These are phyloP conservation scores for Lasioglossum pauxillum DNA, from an alignment of 2,888 invertebrate species.

Conservation along the genomic window DNA sequence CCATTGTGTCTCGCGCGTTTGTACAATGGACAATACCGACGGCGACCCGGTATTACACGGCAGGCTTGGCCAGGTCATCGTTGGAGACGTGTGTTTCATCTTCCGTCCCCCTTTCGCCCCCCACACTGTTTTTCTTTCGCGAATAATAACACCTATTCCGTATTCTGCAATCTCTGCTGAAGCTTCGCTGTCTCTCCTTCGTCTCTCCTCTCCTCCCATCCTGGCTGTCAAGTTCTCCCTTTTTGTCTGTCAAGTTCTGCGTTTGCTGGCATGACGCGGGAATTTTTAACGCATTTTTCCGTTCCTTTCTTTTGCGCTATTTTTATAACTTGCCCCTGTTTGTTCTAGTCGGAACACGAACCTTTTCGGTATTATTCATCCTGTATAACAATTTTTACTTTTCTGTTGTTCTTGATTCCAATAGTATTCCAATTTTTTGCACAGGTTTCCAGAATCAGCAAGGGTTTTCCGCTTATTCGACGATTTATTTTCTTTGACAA, in stretches of 20 bases:
- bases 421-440: background rate
- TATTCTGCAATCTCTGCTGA: constrained; percentile 6
- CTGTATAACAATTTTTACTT: background rate
- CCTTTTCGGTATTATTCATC: background rate
- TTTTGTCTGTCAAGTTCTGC: background rate
- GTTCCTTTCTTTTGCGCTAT: background rate
- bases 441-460: background rate
- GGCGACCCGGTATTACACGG: background rate
- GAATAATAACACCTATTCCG: constrained; percentile 14
- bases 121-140: background rate
- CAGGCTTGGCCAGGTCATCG: background rate
- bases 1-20: constrained; percentile 11
- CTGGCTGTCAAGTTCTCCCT: background rate
- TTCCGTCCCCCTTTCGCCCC: no score
- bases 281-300: background rate
- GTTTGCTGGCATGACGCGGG: background rate
- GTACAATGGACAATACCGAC: constrained; percentile 6
- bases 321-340: background rate
- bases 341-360: background rate
- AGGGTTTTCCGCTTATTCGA: background rate
- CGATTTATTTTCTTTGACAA: background rate
- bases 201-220: background rate
- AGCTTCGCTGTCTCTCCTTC: background rate
- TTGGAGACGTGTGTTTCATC: background rate
- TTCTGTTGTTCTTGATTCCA: background rate